Evolutionary conservation across 2,113 vertebrate species (phyloP).

Genomic region (Chionomys nivalis): DNA sequence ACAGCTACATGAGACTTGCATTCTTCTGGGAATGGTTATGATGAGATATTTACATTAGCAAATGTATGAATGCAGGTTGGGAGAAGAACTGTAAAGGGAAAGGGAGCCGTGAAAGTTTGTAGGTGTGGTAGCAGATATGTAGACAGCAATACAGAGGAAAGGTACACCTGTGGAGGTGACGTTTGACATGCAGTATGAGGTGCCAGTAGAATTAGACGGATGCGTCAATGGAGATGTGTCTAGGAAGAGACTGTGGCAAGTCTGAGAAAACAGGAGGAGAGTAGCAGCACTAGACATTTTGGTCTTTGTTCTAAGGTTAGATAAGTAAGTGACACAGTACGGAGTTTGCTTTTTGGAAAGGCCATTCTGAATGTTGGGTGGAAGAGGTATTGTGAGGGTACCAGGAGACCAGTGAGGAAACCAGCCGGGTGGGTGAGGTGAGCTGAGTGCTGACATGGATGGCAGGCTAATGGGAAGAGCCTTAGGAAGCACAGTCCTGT

Average conservation of each 20-base stretch:
- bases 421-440: not conserved
- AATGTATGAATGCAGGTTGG: not conserved
- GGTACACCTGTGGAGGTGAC: not conserved
- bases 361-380: not conserved
- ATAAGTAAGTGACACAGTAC: not conserved
- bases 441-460: too few relatives aligned
- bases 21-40: not conserved
- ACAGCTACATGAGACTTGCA: not conserved
- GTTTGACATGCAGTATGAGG: not conserved
- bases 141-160: rapidly evolving
- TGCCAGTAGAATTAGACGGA: too few relatives aligned
- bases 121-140: rapidly evolving
- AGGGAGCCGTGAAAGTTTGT: not conserved
- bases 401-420: not conserved
- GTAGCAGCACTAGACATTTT: not conserved
- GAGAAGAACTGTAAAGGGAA: not conserved
- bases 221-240: not conserved
- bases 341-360: not conserved
- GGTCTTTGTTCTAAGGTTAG: slow-evolving; percentile 28
- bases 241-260: not conserved
- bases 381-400: not conserved
- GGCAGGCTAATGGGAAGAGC: not conserved
- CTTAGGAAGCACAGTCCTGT: not conserved
- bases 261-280: not conserved
- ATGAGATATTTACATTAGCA: not conserved